A percentile compares a stretch with the other conserved stretches of the same genome.
Conservation (phyloP, 2,888 invertebrate species). For the Lithophane ornitopus region DNA sequence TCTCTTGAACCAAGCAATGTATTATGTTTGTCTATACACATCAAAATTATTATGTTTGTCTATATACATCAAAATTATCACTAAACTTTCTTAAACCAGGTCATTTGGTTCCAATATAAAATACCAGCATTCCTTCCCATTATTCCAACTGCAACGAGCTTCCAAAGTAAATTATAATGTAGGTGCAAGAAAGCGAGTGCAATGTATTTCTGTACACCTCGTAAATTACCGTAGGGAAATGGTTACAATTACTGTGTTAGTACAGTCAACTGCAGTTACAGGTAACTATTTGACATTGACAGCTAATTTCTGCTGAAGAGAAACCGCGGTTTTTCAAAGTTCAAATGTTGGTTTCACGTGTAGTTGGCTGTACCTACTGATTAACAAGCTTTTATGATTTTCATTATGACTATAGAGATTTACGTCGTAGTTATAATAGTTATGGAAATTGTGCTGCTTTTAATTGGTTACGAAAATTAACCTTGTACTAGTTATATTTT, state of each 20-base stretch:
- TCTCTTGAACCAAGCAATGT: neutral
- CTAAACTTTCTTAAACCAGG: neutral
- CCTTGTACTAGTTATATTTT: neutral
- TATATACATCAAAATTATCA: neutral
- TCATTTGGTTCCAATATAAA: neutral
- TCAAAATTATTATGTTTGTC: neutral
- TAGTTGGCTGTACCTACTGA: slow-evolving; percentile 13
- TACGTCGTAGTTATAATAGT: slow-evolving; percentile 7
- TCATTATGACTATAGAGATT: slow-evolving; percentile 10
- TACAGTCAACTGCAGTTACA: slow-evolving; percentile 7
- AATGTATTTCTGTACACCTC: slow-evolving; percentile 40
- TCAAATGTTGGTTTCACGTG: neutral
- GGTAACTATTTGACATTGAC: slow-evolving; percentile 4
- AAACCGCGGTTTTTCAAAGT: neutral
- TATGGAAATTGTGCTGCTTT: neutral
- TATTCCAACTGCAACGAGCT: slow-evolving; percentile 16
- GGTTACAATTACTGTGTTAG: slow-evolving; percentile 28
- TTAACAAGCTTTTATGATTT: slow-evolving; percentile 30
- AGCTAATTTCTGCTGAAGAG: neutral
- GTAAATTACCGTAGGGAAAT: slow-evolving; percentile 52
- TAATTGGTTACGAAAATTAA: neutral
- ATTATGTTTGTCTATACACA: neutral
- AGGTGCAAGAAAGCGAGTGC: slow-evolving; percentile 36
- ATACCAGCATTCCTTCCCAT: neutral
- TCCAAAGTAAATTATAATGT: slow-evolving; percentile 43